Base-by-base conservation (phyloP, 1,140 invertebrate genomes). In the Pseudomyrmex pallidus region DNA sequence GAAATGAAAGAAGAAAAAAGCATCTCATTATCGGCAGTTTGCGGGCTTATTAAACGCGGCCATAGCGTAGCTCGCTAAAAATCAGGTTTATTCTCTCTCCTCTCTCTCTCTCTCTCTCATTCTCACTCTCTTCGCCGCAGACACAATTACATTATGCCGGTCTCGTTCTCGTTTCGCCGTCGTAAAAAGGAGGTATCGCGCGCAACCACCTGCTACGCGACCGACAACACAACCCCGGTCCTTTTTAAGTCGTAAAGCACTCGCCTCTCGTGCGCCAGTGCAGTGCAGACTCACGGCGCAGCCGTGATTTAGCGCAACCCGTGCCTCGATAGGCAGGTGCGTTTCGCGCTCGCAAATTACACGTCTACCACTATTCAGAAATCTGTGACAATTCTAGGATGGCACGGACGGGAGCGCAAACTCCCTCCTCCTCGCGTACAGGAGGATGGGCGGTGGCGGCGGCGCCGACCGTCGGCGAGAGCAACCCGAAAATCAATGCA, bases 311-410 rank as follows among this genome's bases (percentile, higher is more conserved):
- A 50, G 44, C 20, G 20, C 35, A 12, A 35, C 12, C n/a, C 10
- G 50, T n/a, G 15, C 48, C 35, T 22, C 72, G 77, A 87, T 87
- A 87, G 89, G 85, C 89, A 88, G 89, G 86, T 88, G 87, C 67
- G 74, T 87, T 88, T 70, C 67, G 85, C 68, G 80, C 62, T 89
- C 66, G 86, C 84, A 90, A 91, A 90, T 91, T 90, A 88, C 86
- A 84, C 84, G 82, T 89, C 85, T 80, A 83, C 66, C 73, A 48
- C 74, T 86, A 76, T 88, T 88, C 83, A 85, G 80, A 85, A 91
- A 87, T 87, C 80, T 74, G 84, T 83, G 70, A 90, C 85, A 87
- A 89, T 87, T 80, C 73, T 63, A 82, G 77, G 15, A 22, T 46
- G 61, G 48, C 59, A 74, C 25, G 46, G 48, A 61, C 48, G 72